Evolutionary conservation across 2,888 invertebrate species (phyloP), one percentile per base, ranked within the genome.

Genomic region (Agonopterix arenella): DNA sequence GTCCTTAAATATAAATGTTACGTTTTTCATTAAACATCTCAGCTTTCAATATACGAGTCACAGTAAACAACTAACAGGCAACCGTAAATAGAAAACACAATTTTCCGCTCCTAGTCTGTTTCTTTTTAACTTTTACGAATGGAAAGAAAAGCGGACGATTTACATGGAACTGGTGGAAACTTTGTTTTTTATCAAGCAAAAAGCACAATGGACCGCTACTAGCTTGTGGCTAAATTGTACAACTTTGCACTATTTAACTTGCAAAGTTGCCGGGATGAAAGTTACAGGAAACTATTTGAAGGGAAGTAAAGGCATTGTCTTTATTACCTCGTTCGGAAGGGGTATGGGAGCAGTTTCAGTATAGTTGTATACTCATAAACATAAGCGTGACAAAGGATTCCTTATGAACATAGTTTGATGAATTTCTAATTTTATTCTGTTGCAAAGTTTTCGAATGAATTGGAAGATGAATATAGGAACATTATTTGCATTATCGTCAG

Each of bases 241-340:
- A 79, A 80, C 73, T 80, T 79, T 69, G 62, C 72, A 76, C 76
- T 80, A 78, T 80, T 80, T 80, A 79, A 80, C 76, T 80, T 78
- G 57, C 55, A 62, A 79, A 80, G 28, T 28, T 28, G 28, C 28
- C 28, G 28, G 28, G 28, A 28, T 28, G 28, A 28, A 28, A 28
- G 28, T 28, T 76, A 50, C 52, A 66, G 64, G 65, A n/a, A 77
- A 71, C 74, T 75, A 70, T 72, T 67, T 57, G 56, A 53, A 57
- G 40, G 55, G 56, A 59, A 58, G 58, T 61, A 51, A 52, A 53
- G 28, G 28, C 28, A 28, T 28, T 77, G 77, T 79, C 75, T 76
- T 55, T 55, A 28, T 28, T 28, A 28, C 28, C 28, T 28, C 28
- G 7, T 28, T 28, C 28, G 28, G 28, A 28, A 28, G 28, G 28